A percentile compares a stretch with the other conserved stretches of the same genome.
Conservation (phyloP, 2,113 vertebrate genomes). For the Dromas ardeola region DNA sequence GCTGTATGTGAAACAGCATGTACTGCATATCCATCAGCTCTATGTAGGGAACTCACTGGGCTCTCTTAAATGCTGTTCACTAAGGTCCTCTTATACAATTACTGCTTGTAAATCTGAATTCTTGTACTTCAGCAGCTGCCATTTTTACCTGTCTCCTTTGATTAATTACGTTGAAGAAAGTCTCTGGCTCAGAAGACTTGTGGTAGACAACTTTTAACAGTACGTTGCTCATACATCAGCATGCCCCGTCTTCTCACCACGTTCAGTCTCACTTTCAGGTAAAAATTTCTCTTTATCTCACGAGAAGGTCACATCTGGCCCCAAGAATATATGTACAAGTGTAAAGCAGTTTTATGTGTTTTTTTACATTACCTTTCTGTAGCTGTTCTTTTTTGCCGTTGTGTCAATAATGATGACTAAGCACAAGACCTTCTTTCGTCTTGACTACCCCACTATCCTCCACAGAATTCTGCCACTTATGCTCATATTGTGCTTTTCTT, state of each 20-base stretch:
- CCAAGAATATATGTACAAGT: not conserved
- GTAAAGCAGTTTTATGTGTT: not conserved
- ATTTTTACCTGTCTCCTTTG: not conserved
- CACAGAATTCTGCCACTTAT: not conserved
- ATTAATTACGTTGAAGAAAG: not conserved
- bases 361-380: not conserved
- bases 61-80: not conserved
- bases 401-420: not conserved
- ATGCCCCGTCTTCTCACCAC: not conserved
- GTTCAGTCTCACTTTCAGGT: not conserved
- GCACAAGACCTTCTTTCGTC: not conserved
- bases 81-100: not conserved
- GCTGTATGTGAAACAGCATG: not conserved
- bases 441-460: not conserved
- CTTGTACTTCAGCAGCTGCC: not conserved
- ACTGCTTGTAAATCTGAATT: not conserved
- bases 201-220: not conserved
- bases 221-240: not conserved
- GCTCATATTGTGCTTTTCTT: not conserved
- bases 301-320: not conserved
- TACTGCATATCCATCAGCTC: not conserved
- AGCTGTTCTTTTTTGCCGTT: not conserved
- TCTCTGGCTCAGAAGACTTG: not conserved
- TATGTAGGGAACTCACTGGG: not conserved
- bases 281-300: not conserved